Conservation (phyloP, 2,888 invertebrate genomes). For the Conomelus anceps region DNA sequence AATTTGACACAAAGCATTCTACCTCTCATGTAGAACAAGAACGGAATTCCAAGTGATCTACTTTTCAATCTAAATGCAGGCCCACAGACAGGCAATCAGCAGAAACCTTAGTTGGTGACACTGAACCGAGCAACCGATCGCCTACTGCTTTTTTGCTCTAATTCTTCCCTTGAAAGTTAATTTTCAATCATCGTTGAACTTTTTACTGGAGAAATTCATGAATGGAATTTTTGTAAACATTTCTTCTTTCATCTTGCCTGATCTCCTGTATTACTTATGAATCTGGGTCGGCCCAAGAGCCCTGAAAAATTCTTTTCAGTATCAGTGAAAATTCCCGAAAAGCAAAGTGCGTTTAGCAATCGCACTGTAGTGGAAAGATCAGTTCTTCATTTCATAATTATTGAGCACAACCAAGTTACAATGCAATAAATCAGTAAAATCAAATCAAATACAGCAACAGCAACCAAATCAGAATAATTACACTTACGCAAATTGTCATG, state of each 20-base stretch:
- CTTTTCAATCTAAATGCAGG: background rate
- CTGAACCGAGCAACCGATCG: background rate
- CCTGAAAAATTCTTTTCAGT: background rate
- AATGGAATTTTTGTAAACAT: background rate
- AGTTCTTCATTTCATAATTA: background rate
- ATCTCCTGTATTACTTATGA: background rate
- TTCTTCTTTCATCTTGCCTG: background rate
- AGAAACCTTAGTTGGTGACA: background rate
- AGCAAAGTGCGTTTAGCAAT: background rate
- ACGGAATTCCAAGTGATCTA: no score
- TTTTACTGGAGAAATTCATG: background rate
- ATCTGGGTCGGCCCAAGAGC: background rate
- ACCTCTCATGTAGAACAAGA: no score
- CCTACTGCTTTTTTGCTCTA: background rate
- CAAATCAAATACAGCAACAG: no score
- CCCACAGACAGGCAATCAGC: background rate
- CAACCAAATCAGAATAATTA: no score
- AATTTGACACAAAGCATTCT: no score
- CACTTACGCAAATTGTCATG: no score
- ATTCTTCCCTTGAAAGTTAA: background rate
- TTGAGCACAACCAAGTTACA: background rate
- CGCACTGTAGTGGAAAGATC: no score
- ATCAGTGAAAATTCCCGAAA: background rate
- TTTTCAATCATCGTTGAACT: background rate
- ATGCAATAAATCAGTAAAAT: no score